Conservation (phyloP, 2,797 vertebrate species). For the Xenops minutus region DNA sequence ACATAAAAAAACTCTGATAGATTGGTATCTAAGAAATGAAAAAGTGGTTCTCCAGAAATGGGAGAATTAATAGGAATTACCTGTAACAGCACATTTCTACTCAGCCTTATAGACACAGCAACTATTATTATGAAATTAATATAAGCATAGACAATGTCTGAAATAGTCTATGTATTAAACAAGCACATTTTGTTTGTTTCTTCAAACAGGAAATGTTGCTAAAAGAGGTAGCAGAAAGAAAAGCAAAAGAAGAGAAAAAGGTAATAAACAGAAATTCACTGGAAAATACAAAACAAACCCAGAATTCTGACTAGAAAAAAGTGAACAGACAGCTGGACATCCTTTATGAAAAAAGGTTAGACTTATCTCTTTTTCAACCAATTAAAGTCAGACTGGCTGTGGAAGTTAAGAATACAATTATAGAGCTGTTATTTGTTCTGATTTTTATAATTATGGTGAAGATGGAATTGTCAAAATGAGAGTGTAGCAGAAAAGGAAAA, state of each 20-base stretch:
- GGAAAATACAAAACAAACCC: background rate
- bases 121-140: background rate
- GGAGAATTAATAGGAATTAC: background rate
- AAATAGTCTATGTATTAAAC: background rate
- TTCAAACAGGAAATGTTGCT: background rate
- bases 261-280: background rate
- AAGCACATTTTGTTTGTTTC: background rate
- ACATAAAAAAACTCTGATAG: background rate
- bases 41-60: background rate
- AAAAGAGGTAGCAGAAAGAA: background rate
- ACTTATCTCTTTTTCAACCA: background rate
- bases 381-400: background rate
- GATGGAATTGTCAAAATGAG: background rate
- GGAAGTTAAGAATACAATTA: background rate
- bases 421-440: background rate
- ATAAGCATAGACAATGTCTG: background rate
- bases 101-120: background rate
- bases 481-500: background rate
- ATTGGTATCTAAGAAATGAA: background rate
- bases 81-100: background rate
- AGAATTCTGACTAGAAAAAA: background rate
- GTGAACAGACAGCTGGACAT: background rate
- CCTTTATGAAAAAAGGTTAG: background rate
- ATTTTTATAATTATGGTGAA: background rate
- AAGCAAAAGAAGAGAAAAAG: background rate